These are phyloP conservation scores for Cabera pusaria DNA, from an alignment of 2,888 invertebrate genomes.

Conservation along the genomic window DNA sequence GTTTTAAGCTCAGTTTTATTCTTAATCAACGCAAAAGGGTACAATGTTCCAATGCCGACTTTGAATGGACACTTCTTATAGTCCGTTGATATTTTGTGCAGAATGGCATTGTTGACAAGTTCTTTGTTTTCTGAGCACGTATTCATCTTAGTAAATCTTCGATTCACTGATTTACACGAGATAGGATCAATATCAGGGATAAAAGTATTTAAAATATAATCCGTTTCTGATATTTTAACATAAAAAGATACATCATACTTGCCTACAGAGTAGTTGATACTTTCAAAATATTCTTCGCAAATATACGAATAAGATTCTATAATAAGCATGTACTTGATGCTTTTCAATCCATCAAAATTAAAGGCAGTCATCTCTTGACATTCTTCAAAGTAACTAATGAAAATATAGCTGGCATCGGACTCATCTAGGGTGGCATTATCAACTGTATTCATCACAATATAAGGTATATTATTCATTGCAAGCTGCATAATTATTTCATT, in stretches of 20 bases:
- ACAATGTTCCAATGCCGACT: conserved; percentile 52
- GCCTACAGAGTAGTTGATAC: conserved; percentile 33
- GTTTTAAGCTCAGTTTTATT: conserved; percentile 40
- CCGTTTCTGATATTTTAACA: conserved; percentile 23
- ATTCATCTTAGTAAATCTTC: conserved; percentile 38
- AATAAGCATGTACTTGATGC: conserved; percentile 45
- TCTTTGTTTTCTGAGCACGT: conserved; percentile 41
- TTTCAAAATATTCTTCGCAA: conserved; percentile 29
- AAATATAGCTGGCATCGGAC: conserved; percentile 25
- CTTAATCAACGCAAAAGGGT: conserved; percentile 52
- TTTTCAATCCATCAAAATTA: conserved; percentile 27
- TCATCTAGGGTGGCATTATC: conserved; percentile 14
- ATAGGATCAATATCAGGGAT: conserved; percentile 44
- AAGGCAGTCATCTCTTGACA: conserved; percentile 32
- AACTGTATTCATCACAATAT: conserved; percentile 2
- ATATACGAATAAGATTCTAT: conserved; percentile 29
- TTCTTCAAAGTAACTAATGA: conserved; percentile 36
- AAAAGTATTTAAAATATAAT: conserved; percentile 39
- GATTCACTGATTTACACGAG: conserved; percentile 42
- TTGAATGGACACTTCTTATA: conserved; percentile 55
- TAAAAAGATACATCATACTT: conserved; percentile 47
- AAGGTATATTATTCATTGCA: conserved; percentile 26
- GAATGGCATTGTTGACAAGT: conserved; percentile 35
- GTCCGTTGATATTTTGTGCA: conserved; percentile 44
- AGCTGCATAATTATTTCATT: conserved; percentile 32